These are phyloP conservation scores for Zapornia atra DNA, from an alignment of 2,113 vertebrate genomes.

Conservation along the genomic window DNA sequence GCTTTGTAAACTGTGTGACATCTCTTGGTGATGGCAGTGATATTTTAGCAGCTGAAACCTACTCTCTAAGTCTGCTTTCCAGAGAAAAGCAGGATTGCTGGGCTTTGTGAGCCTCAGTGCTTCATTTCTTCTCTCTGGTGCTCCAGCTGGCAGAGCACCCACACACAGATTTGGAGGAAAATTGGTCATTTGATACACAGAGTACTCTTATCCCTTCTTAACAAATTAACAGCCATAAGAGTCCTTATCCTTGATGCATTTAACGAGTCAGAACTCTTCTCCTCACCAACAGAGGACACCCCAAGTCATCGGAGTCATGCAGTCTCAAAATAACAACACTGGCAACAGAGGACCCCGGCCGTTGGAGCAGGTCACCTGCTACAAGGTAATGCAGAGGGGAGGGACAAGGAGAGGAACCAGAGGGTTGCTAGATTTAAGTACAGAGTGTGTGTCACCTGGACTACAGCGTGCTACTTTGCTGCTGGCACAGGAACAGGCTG, in stretches of 20 bases:
- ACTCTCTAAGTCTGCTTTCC: conserved; percentile 11
- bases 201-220: conserved; percentile 59
- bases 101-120: neutral
- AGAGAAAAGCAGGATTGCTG: neutral
- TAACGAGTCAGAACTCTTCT: conserved; percentile 86
- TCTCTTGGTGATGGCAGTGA: neutral
- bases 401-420: neutral
- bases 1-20: conserved; percentile 10
- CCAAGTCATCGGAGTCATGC: conserved; percentile 81
- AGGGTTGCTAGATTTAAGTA: neutral
- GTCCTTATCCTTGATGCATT: conserved; percentile 86
- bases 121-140: neutral
- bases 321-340: conserved; percentile 85
- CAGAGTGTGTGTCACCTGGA: neutral
- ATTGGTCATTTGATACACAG: neutral
- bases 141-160: conserved; percentile 54
- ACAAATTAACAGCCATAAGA: conserved; percentile 78
- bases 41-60: conserved; percentile 45
- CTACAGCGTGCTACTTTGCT: neutral
- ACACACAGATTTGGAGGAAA: conserved; percentile 9
- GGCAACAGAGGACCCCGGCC: conserved; percentile 92
- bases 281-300: conserved; percentile 83
- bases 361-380: conserved; percentile 97
- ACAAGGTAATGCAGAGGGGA: conserved; percentile 83
- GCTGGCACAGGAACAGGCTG: neutral